A percentile compares a stretch with the other conserved stretches of the same genome.
These are phyloP conservation scores for Apteryx mantelli DNA, from an alignment of 2,113 vertebrate genomes.

Conservation along the genomic window DNA sequence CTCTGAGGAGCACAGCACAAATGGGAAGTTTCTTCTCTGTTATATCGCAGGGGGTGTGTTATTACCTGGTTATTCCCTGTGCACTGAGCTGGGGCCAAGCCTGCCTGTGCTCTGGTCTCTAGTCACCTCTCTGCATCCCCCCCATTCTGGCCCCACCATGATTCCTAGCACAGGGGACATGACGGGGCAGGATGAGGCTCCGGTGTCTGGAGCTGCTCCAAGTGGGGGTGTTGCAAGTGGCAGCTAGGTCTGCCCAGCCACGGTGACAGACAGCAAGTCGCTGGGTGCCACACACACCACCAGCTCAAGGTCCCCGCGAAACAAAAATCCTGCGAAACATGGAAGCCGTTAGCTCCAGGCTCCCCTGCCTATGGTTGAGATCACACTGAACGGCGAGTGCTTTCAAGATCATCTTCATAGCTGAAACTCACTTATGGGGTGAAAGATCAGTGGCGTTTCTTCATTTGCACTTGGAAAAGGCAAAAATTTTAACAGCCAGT, in stretches of 20 bases:
- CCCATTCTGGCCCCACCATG: background rate
- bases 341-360: background rate
- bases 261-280: rapidly evolving
- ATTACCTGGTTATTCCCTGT: background rate
- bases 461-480: background rate
- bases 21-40: background rate
- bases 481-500: background rate
- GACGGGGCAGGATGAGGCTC: background rate
- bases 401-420: background rate
- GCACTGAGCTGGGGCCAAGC: rapidly evolving
- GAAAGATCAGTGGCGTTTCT: background rate
- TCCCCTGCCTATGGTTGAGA: background rate
- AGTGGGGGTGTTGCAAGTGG: rapidly evolving
- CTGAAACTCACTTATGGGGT: background rate
- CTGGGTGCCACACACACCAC: rapidly evolving
- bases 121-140: background rate
- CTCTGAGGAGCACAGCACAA: background rate
- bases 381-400: rapidly evolving
- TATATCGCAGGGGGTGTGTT: no score
- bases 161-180: background rate
- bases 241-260: background rate
- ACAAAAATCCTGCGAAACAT: rapidly evolving
- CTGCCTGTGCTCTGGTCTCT: background rate
- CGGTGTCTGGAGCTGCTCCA: background rate
- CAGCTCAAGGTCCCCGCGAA: rapidly evolving